A percentile compares a stretch with the other conserved stretches of the same genome.
These are phyloP conservation scores for Hiodon alosoides DNA, from an alignment of 2,113 vertebrate genomes.

Conservation along the genomic window DNA sequence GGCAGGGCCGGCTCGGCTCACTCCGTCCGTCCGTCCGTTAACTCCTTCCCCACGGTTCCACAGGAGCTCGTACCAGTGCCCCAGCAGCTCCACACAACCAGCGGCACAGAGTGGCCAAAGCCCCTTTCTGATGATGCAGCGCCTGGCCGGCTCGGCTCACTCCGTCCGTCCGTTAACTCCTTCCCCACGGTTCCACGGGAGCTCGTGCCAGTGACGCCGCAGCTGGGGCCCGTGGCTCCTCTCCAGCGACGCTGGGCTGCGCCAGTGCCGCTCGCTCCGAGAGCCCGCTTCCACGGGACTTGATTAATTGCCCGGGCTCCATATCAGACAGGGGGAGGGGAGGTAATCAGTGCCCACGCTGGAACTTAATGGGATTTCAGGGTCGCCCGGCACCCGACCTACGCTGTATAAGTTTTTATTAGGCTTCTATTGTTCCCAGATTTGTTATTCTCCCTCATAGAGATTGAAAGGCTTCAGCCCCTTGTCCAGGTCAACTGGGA, in stretches of 20 bases:
- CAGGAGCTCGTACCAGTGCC: neutral
- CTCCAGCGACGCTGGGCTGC: neutral
- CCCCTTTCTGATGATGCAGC: slow-evolving; percentile 6
- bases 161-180: slow-evolving; percentile 6
- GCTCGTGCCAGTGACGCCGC: neutral
- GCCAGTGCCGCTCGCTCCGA: slow-evolving; percentile 16
- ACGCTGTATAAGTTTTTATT: slow-evolving; percentile 11
- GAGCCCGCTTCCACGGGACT: slow-evolving; percentile 3
- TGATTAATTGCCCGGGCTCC: slow-evolving; percentile 38
- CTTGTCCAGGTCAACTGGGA: neutral
- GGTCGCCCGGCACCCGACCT: slow-evolving; percentile 26
- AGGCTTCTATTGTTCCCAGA: neutral
- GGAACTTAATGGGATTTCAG: slow-evolving; percentile 31
- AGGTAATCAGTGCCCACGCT: slow-evolving; percentile 28
- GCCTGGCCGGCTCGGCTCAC: neutral
- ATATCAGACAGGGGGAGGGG: slow-evolving; percentile 32
- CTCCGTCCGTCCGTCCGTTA: slow-evolving; percentile 9
- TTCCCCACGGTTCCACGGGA: neutral
- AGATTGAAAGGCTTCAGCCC: slow-evolving; percentile 8
- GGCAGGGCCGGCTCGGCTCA: neutral
- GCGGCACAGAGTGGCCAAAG: no score
- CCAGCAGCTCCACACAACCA: neutral
- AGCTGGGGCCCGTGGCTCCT: neutral
- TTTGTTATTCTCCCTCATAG: slow-evolving; percentile 18
- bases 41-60: neutral